These are phyloP conservation scores for Myoxocephalus aenaeus DNA, from an alignment of 2,797 vertebrate species.

Conservation along the genomic window DNA sequence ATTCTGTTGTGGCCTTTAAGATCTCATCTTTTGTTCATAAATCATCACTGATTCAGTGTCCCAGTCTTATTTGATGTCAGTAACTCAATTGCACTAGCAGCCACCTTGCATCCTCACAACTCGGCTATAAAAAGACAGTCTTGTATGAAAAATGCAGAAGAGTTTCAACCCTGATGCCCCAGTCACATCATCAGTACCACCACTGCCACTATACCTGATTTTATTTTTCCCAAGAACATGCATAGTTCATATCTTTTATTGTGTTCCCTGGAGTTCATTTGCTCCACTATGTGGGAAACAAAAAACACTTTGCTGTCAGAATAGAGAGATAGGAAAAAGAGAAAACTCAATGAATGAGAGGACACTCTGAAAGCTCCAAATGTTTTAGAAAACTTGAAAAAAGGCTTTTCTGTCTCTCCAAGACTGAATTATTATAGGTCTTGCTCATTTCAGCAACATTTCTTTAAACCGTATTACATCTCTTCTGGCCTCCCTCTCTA, in stretches of 20 bases:
- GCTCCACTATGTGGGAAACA: background rate
- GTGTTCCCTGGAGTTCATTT: background rate
- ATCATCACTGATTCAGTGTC: slow-evolving; percentile 12
- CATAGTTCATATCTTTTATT: background rate
- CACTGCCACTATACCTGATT: background rate
- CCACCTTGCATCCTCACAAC: slow-evolving; percentile 35
- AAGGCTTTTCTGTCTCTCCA: background rate
- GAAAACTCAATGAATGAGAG: background rate
- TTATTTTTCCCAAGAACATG: background rate
- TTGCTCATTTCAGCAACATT: background rate
- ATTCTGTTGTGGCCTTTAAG: background rate
- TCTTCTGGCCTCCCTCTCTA: background rate
- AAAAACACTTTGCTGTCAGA: background rate
- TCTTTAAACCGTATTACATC: background rate
- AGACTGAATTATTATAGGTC: background rate
- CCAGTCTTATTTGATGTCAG: slow-evolving; percentile 44
- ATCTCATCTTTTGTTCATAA: slow-evolving; percentile 18
- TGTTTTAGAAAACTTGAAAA: slow-evolving; percentile 4
- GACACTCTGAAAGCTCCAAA: background rate
- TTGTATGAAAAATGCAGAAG: slow-evolving; percentile 69
- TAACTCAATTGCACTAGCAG: slow-evolving; percentile 28
- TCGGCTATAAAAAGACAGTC: slow-evolving; percentile 62
- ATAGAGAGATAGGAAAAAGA: slow-evolving; percentile 2
- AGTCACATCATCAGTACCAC: slow-evolving; percentile 10
- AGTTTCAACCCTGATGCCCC: slow-evolving; percentile 42